These are phyloP conservation scores for Agrypnia vestita DNA, from an alignment of 1,140 invertebrate genomes.

Conservation along the genomic window DNA sequence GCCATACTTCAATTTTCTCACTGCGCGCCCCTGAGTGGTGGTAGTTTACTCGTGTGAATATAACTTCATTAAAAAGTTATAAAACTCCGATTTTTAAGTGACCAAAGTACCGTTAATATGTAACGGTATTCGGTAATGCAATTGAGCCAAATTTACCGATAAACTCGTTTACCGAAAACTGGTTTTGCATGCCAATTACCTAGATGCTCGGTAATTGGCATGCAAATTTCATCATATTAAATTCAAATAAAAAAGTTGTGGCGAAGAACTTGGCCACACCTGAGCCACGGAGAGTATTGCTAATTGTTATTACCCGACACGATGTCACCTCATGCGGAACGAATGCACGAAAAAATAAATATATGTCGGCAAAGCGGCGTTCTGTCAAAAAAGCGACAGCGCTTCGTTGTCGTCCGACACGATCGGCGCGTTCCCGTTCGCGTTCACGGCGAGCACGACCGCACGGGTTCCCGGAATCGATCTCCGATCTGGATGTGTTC, in stretches of 20 bases:
- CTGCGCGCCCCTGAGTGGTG: too few species aligned
- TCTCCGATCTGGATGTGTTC: neutral
- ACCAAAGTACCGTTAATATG: too few species aligned
- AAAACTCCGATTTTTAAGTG: too few species aligned
- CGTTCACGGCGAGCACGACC: neutral
- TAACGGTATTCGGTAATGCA: too few species aligned
- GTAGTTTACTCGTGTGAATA: too few species aligned
- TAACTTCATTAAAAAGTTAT: too few species aligned
- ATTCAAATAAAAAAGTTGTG: too few species aligned
- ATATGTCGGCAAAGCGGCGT: slow-evolving; percentile 31
- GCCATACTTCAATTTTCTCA: too few species aligned
- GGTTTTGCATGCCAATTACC: too few species aligned
- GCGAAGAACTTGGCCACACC: slow-evolving; percentile 6
- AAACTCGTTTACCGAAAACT: too few species aligned
- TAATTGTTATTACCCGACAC: slow-evolving; percentile 57
- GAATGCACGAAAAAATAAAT: slow-evolving; percentile 39
- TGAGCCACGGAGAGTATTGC: slow-evolving; percentile 33
- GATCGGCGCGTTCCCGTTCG: slow-evolving; percentile 9
- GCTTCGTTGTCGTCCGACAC: slow-evolving; percentile 4
- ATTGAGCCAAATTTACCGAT: too few species aligned
- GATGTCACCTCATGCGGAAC: slow-evolving; percentile 59
- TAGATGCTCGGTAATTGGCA: too few species aligned
- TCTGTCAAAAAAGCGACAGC: slow-evolving; percentile 21
- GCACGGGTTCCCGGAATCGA: slow-evolving; percentile 15
- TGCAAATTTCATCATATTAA: neutral